Conservation (phyloP, 2,888 invertebrate genomes). For the Philopedon plagiatum region DNA sequence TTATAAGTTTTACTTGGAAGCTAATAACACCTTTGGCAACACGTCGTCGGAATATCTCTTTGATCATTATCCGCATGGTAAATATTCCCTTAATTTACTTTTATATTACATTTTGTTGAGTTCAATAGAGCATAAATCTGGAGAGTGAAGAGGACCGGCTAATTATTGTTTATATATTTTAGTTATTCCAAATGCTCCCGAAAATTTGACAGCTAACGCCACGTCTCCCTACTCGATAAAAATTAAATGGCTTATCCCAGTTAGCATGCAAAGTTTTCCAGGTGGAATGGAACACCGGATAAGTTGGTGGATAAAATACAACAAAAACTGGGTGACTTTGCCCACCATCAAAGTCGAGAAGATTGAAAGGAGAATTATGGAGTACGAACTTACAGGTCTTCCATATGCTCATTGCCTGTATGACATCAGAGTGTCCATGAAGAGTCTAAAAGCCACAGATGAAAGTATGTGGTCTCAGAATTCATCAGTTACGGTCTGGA, state of each 20-base stretch:
- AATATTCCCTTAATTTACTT: conserved; percentile 1
- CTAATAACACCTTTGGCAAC: conserved; percentile 39
- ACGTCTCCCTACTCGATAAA: conserved; percentile 69
- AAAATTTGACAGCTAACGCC: conserved; percentile 67
- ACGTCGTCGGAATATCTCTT: background rate
- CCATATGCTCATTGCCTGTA: conserved; percentile 79
- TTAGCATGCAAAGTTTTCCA: conserved; percentile 70
- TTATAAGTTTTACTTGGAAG: conserved; percentile 28
- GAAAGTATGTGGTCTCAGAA: conserved; percentile 81
- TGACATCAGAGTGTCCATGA: conserved; percentile 80
- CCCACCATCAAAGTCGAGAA: conserved; percentile 13
- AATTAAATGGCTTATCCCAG: conserved; percentile 70
- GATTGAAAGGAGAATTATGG: conserved; percentile 37
- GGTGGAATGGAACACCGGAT: conserved; percentile 70
- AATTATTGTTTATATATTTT: conserved; percentile 37
- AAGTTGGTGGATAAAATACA: conserved; percentile 70
- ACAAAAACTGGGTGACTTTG: conserved; percentile 65
- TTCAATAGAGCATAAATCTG: no score
- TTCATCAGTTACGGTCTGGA: conserved; percentile 74
- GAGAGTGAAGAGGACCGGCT: no score
- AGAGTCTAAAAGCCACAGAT: conserved; percentile 71
- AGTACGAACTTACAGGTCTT: conserved; percentile 71
- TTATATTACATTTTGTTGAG: no score
- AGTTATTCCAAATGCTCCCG: conserved; percentile 69
- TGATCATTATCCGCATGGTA: conserved; percentile 28